Evolutionary conservation across 2,888 invertebrate genomes (phyloP), one percentile per base, ranked within the genome.

Genomic region (Ischnus inquisitorius): DNA sequence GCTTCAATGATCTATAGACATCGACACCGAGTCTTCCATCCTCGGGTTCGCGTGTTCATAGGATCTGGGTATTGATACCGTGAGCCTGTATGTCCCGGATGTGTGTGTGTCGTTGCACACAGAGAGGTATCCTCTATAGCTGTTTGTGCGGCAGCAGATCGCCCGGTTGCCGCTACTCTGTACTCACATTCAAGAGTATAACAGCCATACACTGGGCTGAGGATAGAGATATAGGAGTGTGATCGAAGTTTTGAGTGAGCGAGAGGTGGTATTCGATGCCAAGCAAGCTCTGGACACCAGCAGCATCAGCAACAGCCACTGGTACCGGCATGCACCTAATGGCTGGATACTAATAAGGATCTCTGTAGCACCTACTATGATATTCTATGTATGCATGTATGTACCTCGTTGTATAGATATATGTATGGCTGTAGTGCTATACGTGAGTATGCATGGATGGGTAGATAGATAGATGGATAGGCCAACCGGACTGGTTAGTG

Each of bases 261-360:
- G 10, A 71, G 46, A 65, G 41, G 46, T 67, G 25, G 41, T 22
- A 43, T 76, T 76, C 65, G 25, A 79, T 83, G 65, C 68, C 75
- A 51, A 41, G 72, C 51, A n/a, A 71, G 64, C 65, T 75, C 39
- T 57, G 16, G 41, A 71, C 22, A 57, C 43, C 25, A 48, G 77
- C 68, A 46, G 34, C 57, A 72, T 51, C 43, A 69, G 75, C 71
- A 43, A 60, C 41, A 60, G 68, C 72, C 67, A 54, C 72, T 28
- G 57, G 39, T 77, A 62, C 69, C 14, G 75, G 78, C 51, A 81
- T 79, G 62, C 79, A 41, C 43, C 60, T 82, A 78, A 85, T 83
- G 65, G 65, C 28, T 74, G 72, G 80, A 80, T 78, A 83, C 83
- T 83, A 85, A 85, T 83, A 85, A 83, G 85, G 85, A 83, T 60